These are phyloP conservation scores for Cyphomyrmex costatus DNA, from an alignment of 1,140 invertebrate species.

Conservation along the genomic window DNA sequence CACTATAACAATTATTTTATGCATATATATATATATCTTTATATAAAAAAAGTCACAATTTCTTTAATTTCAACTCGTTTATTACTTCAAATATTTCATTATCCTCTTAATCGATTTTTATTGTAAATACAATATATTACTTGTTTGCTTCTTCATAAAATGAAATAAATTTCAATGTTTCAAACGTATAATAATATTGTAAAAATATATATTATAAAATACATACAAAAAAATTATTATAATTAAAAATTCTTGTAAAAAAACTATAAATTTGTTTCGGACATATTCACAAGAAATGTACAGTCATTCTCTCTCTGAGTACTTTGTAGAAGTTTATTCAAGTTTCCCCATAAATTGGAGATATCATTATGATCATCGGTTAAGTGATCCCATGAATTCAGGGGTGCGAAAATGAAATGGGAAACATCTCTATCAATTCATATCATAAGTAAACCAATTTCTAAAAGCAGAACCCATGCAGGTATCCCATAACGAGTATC, in stretches of 20 bases:
- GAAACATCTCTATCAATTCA: conserved; percentile 33
- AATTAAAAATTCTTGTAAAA: background rate
- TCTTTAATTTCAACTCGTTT: background rate
- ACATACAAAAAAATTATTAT: background rate
- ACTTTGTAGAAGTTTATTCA: conserved; percentile 22
- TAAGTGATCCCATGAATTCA: conserved; percentile 1
- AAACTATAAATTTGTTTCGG: conserved; percentile 7
- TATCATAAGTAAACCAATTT: conserved; percentile 17
- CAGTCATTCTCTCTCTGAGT: conserved; percentile 38
- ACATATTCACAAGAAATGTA: conserved; percentile 1
- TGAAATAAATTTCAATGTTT: background rate
- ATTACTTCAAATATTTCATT: background rate
- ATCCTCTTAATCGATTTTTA: background rate
- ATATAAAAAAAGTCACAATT: background rate
- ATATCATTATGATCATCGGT: conserved; percentile 2
- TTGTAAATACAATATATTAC: too few species aligned
- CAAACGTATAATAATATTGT: background rate
- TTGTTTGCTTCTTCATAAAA: background rate
- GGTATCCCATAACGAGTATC: background rate
- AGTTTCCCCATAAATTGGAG: conserved; percentile 11
- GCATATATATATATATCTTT: background rate
- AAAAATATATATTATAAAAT: background rate
- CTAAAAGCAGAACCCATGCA: background rate
- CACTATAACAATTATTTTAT: too few species aligned
- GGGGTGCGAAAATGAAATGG: background rate